A percentile compares a stretch with the other conserved stretches of the same genome.
phyloP scores from a whole-genome alignment of 2,113 vertebrate genomes.

The Columba livia region DNA sequence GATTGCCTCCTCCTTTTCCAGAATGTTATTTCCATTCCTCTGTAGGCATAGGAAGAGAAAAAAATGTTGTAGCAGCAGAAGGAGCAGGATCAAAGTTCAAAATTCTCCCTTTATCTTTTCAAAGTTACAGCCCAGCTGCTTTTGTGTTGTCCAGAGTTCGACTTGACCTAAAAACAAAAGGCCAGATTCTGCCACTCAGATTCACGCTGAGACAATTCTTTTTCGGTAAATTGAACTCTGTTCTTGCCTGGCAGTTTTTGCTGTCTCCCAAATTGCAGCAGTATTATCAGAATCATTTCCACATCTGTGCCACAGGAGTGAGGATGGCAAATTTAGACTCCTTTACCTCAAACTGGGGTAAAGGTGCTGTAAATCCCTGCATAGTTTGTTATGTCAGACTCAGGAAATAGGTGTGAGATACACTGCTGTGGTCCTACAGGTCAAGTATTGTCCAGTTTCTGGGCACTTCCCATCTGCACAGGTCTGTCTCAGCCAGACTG shows the following conservation, averaged over 20 bases:
- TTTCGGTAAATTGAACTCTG: neutral
- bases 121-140: neutral
- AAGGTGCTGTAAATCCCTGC: neutral
- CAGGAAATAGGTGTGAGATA: neutral
- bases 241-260: neutral
- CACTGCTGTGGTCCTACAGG: neutral
- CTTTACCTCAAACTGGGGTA: neutral
- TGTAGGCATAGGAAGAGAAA: neutral
- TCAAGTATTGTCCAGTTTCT: neutral
- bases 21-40: slow-evolving; percentile 4
- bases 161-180: neutral
- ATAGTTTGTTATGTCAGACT: neutral
- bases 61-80: neutral
- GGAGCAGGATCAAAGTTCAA: slow-evolving; percentile 1
- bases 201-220: neutral
- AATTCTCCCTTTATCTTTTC: neutral
- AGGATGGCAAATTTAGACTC: neutral
- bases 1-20: neutral
- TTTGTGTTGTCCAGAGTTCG: neutral
- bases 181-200: neutral
- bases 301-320: neutral
- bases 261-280: neutral
- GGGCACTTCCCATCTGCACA: neutral
- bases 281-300: neutral
- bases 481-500: neutral